Conservation (phyloP, 1,140 invertebrate species). For the Leptestheria dahalacensis region DNA sequence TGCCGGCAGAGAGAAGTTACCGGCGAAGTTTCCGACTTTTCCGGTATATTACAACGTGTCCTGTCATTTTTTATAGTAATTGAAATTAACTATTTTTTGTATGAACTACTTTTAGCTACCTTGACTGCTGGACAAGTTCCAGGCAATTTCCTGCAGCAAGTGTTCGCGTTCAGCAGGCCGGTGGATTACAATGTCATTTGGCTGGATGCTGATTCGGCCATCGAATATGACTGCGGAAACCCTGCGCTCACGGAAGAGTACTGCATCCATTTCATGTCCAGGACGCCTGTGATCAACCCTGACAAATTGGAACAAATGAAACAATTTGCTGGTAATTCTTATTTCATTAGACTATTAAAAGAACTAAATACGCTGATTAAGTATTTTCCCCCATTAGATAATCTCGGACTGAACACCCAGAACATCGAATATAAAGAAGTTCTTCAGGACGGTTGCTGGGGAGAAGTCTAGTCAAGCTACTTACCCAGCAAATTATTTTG, state of each 20-base stretch:
- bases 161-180: conserved; percentile 22
- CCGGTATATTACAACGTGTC: conserved; percentile 18
- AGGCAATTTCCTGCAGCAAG: conserved; percentile 27
- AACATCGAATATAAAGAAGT: conserved; percentile 3
- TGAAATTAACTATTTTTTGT: background rate
- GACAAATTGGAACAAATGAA: conserved; percentile 20
- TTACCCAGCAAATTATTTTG: background rate
- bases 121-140: conserved; percentile 20
- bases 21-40: conserved; percentile 23
- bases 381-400: background rate
- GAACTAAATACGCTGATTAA: background rate
- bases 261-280: conserved; percentile 27
- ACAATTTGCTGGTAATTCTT: conserved; percentile 20
- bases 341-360: background rate
- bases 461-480: background rate
- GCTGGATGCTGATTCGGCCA: conserved; percentile 25
- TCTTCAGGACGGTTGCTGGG: background rate
- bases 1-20: conserved; percentile 22
- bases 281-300: conserved; percentile 21
- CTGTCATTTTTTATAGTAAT: background rate
- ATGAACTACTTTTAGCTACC: conserved; percentile 17
- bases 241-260: conserved; percentile 24
- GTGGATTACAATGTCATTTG: conserved; percentile 28
- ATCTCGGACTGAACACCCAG: conserved; percentile 5
- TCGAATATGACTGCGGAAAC: conserved; percentile 27